These are phyloP conservation scores for Henricia sp. DNA, from an alignment of 53 echinoderm and acorn worm species.

Conservation along the genomic window DNA sequence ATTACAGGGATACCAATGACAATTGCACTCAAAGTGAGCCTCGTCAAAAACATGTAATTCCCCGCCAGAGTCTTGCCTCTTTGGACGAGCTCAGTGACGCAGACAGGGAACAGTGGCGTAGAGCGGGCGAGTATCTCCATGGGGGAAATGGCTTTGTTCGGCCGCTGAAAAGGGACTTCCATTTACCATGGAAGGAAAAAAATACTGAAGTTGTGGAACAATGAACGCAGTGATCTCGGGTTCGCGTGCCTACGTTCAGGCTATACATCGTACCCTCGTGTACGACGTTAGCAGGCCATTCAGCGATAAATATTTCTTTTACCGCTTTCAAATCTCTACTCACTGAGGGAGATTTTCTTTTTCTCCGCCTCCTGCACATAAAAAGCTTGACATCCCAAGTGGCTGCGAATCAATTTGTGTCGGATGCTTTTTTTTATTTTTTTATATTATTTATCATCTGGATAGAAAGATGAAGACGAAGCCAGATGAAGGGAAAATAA, in stretches of 20 bases:
- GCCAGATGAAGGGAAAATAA: not conserved
- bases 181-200: slow-evolving; percentile 46
- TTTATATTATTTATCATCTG: too few species aligned
- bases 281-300: slow-evolving; percentile 42
- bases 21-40: slow-evolving; percentile 51
- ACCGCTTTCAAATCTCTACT: slow-evolving; percentile 35
- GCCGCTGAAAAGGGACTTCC: slow-evolving; percentile 48
- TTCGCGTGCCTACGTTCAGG: slow-evolving; percentile 24
- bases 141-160: slow-evolving; percentile 60
- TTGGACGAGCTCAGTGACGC: slow-evolving; percentile 51
- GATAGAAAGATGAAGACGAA: too few species aligned
- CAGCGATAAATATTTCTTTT: slow-evolving; percentile 42
- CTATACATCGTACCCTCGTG: too few species aligned
- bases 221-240: slow-evolving; percentile 18
- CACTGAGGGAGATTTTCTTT: slow-evolving; percentile 18
- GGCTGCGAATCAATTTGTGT: slow-evolving; percentile 45
- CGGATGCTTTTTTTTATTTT: slow-evolving; percentile 62
- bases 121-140: slow-evolving; percentile 32
- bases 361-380: not conserved
- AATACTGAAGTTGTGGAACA: slow-evolving; percentile 55
- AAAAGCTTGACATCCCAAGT: slow-evolving; percentile 34
- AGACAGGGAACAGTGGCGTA: slow-evolving; percentile 15
- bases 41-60: slow-evolving; percentile 32
- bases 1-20: slow-evolving; percentile 33
- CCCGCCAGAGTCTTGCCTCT: slow-evolving; percentile 15